Evolutionary conservation across 2,888 invertebrate species (phyloP), one percentile per base, ranked within the genome.

Genomic region (Microdon myrmicae): DNA sequence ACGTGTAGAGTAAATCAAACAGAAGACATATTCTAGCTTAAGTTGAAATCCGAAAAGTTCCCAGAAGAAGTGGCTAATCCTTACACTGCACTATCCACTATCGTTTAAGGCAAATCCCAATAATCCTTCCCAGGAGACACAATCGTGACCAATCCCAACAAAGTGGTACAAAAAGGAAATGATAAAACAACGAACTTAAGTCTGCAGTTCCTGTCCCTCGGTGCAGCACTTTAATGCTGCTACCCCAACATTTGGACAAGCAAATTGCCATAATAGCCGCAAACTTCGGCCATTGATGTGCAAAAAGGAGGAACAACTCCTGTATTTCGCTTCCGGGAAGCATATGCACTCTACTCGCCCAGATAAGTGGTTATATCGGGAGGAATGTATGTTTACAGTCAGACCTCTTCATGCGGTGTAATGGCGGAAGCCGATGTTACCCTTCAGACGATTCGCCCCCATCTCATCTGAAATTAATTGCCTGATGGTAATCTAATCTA

Each of bases 401-500:
- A 19, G n/a, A 16, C 32, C 9, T 8, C 17, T 3, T 7, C 34
- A 6, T 12, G 17, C n/a, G 17, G 17, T 64, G 58, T 58, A 58
- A 64, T 47, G 64, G 64, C 64, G 64, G 64, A 64, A 64, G 64
- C 64, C 51, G 43, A 58, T 58, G 58, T 45, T 64, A 58, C 64
- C 64, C 64, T 64, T 64, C 64, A 58, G 58, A 53, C 58, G 58
- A 64, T 31, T 64, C 64, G 51, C 47, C 58, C 41, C 26, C 58
- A 31, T n/a, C 56, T 64, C 58, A 64, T 58, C 51, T 64, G 53
- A 64, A 64, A 64, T 64, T 64, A 64, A 64, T 64, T 64, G 64
- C 51, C 64, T 47, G 64, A 64, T 64, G 64, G 58, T 64, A 64
- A 64, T 64, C 64, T 58, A 64, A 64, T 64, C 64, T 58, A 64